Conservation (phyloP, 2,113 vertebrate species). For the Capra hircus region DNA sequence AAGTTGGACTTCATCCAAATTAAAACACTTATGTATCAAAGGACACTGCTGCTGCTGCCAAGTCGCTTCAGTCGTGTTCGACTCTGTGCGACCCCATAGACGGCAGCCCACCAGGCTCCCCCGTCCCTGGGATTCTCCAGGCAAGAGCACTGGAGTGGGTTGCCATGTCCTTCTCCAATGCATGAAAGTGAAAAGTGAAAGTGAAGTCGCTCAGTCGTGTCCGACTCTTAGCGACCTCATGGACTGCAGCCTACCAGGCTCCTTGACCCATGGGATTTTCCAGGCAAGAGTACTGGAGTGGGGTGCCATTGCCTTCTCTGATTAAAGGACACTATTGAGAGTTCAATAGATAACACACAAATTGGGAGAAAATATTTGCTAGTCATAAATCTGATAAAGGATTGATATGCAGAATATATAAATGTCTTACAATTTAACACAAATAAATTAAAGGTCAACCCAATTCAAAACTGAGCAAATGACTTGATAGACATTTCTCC, state of each 20-base stretch:
- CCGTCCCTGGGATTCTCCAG: too few relatives aligned
- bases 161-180: too few relatives aligned
- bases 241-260: too few relatives aligned
- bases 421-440: background rate
- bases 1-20: background rate
- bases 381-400: background rate
- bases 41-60: background rate
- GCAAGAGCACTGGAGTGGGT: too few relatives aligned
- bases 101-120: too few relatives aligned
- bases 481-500: background rate
- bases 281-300: too few relatives aligned
- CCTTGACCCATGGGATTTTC: fast-evolving
- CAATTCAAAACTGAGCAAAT: background rate
- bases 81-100: too few relatives aligned
- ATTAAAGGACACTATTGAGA: background rate
- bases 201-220: fast-evolving
- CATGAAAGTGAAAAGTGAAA: too few relatives aligned
- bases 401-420: background rate
- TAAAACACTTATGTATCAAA: background rate
- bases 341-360: background rate
- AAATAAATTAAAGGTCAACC: background rate
- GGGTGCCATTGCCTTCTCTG: too few relatives aligned
- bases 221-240: fast-evolving
- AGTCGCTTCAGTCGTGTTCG: too few relatives aligned
- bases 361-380: background rate